Base-by-base conservation (phyloP, 2,888 invertebrate genomes). In the Ophion slaviceki region DNA sequence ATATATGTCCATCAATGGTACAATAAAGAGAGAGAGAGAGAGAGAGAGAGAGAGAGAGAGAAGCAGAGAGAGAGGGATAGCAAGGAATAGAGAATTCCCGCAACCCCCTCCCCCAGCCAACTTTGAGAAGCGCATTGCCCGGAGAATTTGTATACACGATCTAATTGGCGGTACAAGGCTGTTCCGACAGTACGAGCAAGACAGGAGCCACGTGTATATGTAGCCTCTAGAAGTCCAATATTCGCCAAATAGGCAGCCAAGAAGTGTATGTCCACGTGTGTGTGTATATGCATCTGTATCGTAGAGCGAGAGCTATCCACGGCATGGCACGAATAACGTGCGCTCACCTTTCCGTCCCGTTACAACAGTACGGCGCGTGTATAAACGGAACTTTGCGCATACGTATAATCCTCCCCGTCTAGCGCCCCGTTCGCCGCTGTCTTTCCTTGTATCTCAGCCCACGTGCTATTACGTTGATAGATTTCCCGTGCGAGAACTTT, bases 161-260 rank as follows among this genome's bases (percentile, higher is more conserved):
- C 81, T 86, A 85, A 87, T 86, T 86, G 87, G 85, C 84, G 78
- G 78, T 78, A 76, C 76, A 76, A 80, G 82, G 85, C 82, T 82
- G 76, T 80, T 86, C 79, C 76, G 82, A 71, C 67, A 82, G 82
- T 64, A 82, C 79, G 71, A 57, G 57, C 32, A 59, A 71, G 82
- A 62, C 79, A 57, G 72, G 62, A 40, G 80, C 24, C 28, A 36
- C 61, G n/a, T 32, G n/a, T 75, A 62, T 67, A 74, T 67, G 67
- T 61, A 68, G 64, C 76, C 76, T 64, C 72, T 74, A 47, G 53
- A 80, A 76, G 71, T 80, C 80, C 80, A 80, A 82, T 85, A 82
- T 85, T 80, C 82, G 76, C 80, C 28, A 82, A 82, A 71, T 75
- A 80, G 72, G 28, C 59, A 59, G 57, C 59, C 24, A 64, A 85